Base-by-base conservation (phyloP, 1,140 invertebrate species). In the Ceratoteleas bidentatus region DNA sequence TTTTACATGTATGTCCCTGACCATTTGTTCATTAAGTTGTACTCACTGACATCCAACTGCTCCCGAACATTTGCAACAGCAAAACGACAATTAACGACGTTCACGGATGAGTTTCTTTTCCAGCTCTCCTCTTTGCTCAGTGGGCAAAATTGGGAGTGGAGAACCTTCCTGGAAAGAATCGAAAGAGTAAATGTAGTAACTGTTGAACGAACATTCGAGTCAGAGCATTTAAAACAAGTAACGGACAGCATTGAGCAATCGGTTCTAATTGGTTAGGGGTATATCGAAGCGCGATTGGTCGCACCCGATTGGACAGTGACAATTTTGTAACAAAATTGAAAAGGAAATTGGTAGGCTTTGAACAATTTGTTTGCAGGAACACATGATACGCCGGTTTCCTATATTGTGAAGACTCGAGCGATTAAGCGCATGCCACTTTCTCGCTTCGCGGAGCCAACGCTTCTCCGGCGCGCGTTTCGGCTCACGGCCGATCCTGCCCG, bases 91-190 rank as follows among this genome's bases (percentile, higher is more conserved):
- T 88, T 90, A 87, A 90, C 87, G 85, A 87, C 84, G 81, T 90
- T 89, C 88, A 88, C 86, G 90, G 88, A 90, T 91, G 89, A 90
- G 88, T 91, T 92, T 93, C 92, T 92, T 93, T 94, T 95, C 94
- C 95, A 95, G 94, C 94, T 96, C 95, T 96, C 95, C 95, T 96
- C 95, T 96, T 96, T 96, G 95, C 95, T 95, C 93, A 92, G 93
- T 90, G 92, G 93, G 93, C 93, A 93, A 94, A 94, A 93, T 93
- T 93, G 93, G 93, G 92, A 93, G 91, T 92, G 91, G 90, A 92
- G 89, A 91, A 91, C 83, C 88, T 90, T 91, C 86, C 86, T 87
- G 89, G 88, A 86, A 85, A 40, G 36, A 40, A 85, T 66, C 60
- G 82, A 83, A 84, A 70, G 62, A 69, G 76, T n/a, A n/a, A n/a